Percentiles rank a stretch among this genome's conserved stretches.
phyloP scores from a whole-genome alignment of 2,797 vertebrate species.

The Smutsia temminckii region DNA sequence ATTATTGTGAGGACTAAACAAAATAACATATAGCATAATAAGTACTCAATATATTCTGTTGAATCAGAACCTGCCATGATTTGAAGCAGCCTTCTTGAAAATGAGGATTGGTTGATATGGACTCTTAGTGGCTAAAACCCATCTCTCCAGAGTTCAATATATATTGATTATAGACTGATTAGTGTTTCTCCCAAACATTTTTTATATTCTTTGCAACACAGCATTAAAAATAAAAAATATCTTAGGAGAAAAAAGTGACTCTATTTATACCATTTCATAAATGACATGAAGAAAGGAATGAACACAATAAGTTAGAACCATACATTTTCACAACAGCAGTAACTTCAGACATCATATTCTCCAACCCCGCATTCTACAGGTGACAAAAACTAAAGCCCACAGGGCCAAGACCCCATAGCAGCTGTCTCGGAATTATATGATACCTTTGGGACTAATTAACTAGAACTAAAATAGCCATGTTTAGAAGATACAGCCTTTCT shows the following conservation, averaged over 20 bases:
- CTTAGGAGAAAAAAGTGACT: not conserved
- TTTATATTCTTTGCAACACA: not conserved
- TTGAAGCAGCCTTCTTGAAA: not conserved
- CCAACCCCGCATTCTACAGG: not conserved
- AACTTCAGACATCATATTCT: not conserved
- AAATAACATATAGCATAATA: not conserved
- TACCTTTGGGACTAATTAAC: conserved; percentile 37
- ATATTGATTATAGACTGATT: not conserved
- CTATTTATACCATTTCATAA: not conserved
- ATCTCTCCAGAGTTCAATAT: not conserved
- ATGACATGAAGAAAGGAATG: not conserved
- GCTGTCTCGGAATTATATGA: not conserved
- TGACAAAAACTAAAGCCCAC: not conserved
- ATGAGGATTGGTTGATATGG: not conserved
- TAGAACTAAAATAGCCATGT: conserved; percentile 33
- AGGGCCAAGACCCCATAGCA: not conserved
- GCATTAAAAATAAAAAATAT: not conserved
- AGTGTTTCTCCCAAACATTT: not conserved
- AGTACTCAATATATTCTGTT: not conserved
- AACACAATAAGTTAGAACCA: not conserved
- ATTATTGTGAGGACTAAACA: not conserved
- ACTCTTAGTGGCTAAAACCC: not conserved
- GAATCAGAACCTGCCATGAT: not conserved
- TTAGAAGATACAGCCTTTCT: conserved; percentile 1
- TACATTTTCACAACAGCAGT: not conserved